phyloP scores from a whole-genome alignment of 2,113 vertebrate species.

The Syngnathus typhle region DNA sequence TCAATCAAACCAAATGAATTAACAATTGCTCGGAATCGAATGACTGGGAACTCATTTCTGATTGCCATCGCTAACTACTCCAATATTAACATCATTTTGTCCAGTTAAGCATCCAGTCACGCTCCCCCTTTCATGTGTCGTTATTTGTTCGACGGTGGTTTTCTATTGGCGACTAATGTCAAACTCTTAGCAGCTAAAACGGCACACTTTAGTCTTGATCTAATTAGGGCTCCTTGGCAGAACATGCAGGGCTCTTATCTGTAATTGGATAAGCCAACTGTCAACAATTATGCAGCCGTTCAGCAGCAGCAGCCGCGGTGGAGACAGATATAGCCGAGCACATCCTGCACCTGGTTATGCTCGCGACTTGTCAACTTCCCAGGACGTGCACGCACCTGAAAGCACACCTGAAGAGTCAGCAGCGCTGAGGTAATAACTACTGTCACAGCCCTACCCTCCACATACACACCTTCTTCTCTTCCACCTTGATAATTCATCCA shows the following conservation, averaged over 20 bases:
- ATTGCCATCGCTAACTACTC: too few relatives aligned
- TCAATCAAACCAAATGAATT: slow-evolving; percentile 17
- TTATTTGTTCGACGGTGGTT: slow-evolving; percentile 12
- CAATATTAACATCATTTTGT: too few relatives aligned
- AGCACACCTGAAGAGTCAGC: slow-evolving; percentile 43
- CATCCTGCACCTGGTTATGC: slow-evolving; percentile 46
- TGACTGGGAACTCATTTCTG: too few relatives aligned
- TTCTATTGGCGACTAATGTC: slow-evolving; percentile 32
- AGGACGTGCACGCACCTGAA: slow-evolving; percentile 41
- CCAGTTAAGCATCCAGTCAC: neutral
- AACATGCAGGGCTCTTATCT: slow-evolving; percentile 29
- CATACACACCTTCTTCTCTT: slow-evolving; percentile 14
- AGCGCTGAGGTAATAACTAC: slow-evolving; percentile 45
- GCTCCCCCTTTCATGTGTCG: neutral
- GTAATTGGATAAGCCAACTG: slow-evolving; percentile 59
- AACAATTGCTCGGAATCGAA: too few relatives aligned
- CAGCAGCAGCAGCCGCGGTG: slow-evolving; percentile 20
- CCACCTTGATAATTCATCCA: slow-evolving; percentile 51
- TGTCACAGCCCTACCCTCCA: slow-evolving; percentile 6
- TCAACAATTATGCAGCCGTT: slow-evolving; percentile 44
- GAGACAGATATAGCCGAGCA: slow-evolving; percentile 30
- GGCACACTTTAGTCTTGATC: slow-evolving; percentile 21
- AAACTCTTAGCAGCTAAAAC: slow-evolving; percentile 31
- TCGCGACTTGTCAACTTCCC: slow-evolving; percentile 27
- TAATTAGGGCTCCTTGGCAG: slow-evolving; percentile 38